Conservation (phyloP, 1,140 invertebrate genomes). For the Drosophila micromelanica region DNA sequence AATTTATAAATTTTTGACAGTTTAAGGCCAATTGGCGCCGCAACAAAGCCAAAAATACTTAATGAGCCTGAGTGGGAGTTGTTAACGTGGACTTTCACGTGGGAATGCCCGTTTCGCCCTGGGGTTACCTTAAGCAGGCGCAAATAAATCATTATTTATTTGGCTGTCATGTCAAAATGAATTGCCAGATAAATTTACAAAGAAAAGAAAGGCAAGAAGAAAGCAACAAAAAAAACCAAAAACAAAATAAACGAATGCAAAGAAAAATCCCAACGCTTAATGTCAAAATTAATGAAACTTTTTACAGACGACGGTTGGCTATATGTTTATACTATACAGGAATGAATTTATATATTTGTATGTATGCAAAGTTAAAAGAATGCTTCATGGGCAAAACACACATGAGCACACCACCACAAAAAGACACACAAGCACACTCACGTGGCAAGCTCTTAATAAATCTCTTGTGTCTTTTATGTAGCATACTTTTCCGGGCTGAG, state of each 20-base stretch:
- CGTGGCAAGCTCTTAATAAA: conserved; percentile 62
- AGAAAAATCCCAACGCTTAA: conserved; percentile 29
- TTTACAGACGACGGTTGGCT: conserved; percentile 19
- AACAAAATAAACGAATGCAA: conserved; percentile 4
- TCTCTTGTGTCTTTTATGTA: conserved; percentile 63
- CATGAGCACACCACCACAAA: conserved; percentile 19
- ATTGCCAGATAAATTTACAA: conserved; percentile 47
- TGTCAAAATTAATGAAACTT: conserved; percentile 62
- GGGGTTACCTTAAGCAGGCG: conserved; percentile 35
- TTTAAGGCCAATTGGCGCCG: conserved; percentile 55
- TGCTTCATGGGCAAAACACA: conserved; percentile 42
- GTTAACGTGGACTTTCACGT: conserved; percentile 3
- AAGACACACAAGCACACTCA: conserved; percentile 14
- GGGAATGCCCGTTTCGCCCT: conserved; percentile 9
- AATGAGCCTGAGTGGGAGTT: conserved; percentile 51
- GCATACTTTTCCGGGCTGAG: conserved; percentile 64
- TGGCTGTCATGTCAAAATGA: conserved; percentile 63
- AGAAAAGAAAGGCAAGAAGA: conserved; percentile 9
- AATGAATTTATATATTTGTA: conserved; percentile 28
- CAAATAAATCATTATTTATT: conserved; percentile 81
- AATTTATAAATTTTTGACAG: conserved; percentile 79
- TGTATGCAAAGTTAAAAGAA: conserved; percentile 55
- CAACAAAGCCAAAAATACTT: conserved; percentile 45
- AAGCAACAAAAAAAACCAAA: background rate
- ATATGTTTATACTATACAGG: background rate